Evolutionary conservation across 2,113 vertebrate genomes (phyloP).

Genomic region (Bos indicus): DNA sequence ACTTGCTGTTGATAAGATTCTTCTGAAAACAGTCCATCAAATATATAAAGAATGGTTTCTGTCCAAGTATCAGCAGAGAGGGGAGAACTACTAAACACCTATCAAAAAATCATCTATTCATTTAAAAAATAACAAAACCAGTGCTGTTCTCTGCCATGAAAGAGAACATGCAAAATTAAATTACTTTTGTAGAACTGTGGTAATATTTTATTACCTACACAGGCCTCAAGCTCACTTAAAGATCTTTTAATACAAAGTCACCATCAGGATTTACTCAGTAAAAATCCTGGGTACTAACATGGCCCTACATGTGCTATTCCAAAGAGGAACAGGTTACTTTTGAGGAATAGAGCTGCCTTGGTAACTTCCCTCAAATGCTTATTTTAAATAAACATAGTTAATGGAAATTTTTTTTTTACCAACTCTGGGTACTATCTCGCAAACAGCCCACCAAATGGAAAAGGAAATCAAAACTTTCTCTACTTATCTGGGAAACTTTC

Average conservation of each 20-base stretch:
- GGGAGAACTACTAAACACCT: slow-evolving; percentile 35
- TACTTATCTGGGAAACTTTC: background rate
- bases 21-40: slow-evolving; percentile 38
- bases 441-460: background rate
- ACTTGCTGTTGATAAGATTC: background rate
- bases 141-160: slow-evolving; percentile 40
- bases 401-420: background rate
- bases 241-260: background rate
- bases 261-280: background rate
- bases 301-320: background rate
- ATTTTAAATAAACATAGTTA: slow-evolving; percentile 43
- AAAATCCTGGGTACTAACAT: background rate
- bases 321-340: background rate
- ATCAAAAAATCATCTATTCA: slow-evolving; percentile 36
- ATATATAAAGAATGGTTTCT: slow-evolving; percentile 29
- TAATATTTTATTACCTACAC: slow-evolving; percentile 24
- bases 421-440: background rate
- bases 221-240: slow-evolving; percentile 20
- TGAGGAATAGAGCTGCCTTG: slow-evolving; percentile 1
- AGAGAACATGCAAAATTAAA: slow-evolving; percentile 25
- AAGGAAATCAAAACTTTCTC: background rate
- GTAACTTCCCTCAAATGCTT: slow-evolving; percentile 21
- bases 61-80: background rate
- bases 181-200: slow-evolving; percentile 39
- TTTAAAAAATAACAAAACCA: slow-evolving; percentile 55